Evolutionary conservation across 2,888 invertebrate genomes (phyloP).

Genomic region (Listrodromus nycthemerus): DNA sequence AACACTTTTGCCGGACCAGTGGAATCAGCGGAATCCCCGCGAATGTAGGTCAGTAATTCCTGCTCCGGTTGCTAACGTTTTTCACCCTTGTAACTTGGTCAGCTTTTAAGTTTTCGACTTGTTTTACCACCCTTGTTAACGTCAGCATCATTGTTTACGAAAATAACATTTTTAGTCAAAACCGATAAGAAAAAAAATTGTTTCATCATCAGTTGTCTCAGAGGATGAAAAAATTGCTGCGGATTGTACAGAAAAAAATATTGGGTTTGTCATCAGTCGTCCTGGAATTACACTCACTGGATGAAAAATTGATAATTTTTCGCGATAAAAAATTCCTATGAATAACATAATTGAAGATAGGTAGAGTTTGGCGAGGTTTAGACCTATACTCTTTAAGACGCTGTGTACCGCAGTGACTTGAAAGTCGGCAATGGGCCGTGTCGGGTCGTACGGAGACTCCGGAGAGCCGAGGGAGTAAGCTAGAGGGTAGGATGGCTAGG

Average conservation of each 20-base stretch:
- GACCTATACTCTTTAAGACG: conserved; percentile 73
- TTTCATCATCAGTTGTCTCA: too few relatives aligned
- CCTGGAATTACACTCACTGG: background rate
- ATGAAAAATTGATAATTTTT: background rate
- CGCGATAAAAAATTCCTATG: background rate
- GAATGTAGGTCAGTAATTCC: conserved; percentile 17
- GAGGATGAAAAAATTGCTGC: background rate
- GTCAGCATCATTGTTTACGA: background rate
- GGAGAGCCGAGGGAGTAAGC: conserved; percentile 19
- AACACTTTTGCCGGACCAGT: conserved; percentile 14
- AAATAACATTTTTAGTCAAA: too few relatives aligned
- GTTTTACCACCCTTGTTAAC: background rate
- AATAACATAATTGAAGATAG: background rate
- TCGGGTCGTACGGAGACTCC: conserved; percentile 62
- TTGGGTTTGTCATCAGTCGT: background rate
- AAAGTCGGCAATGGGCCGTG: conserved; percentile 72
- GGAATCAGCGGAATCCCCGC: conserved; percentile 24
- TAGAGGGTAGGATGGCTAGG: conserved; percentile 58
- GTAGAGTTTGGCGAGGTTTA: conserved; percentile 15
- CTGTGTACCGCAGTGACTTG: conserved; percentile 71
- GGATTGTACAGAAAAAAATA: background rate
- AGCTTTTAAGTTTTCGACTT: background rate
- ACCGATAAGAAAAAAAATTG: too few relatives aligned
- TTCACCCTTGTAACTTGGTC: background rate
- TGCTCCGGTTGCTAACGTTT: background rate